Base-by-base conservation (phyloP, 2,888 invertebrate genomes). In the Volucella bombylans region DNA sequence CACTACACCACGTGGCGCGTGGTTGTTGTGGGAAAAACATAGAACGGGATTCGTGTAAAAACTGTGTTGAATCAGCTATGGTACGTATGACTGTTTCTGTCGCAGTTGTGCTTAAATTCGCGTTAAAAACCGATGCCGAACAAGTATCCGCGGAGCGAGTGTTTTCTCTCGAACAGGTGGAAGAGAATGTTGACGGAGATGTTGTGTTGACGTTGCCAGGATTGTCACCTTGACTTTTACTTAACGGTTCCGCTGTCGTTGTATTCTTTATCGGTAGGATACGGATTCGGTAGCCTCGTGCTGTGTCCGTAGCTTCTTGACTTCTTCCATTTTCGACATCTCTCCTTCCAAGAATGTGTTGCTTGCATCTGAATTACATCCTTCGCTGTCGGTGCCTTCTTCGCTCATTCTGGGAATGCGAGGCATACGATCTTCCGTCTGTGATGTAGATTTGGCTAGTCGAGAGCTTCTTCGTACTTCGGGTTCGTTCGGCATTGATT, bases 1-100 rank as follows among this genome's bases (percentile, higher is more conserved):
- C n/a, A n/a, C n/a, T n/a, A n/a, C n/a, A 11, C 55, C n/a, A n/a
- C 55, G 54, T 55, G 31, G 54, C 14, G 9, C 54, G 31, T 45
- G 68, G 55, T 68, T 55, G 55, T 68, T 55, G 55, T 68, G 38
- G 55, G 45, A 68, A 43, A 11, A 68, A 45, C 38, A 8, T 45
- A 23, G 45, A 11, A 45, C 38, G 10, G 43, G 55, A 67, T 31
- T 14, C 31, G n/a, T 31, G 14, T 43, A n/a, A 6, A n/a, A 8
- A n/a, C 15, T 41, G 54, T 45, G 54, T 41, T 67, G 49, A 15
- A 50, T 49, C 52, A 18, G 9, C 18, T 52, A 18, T 49, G 15
- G 54, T 65, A 41, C 41, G 23, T 52, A 52, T 41, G 41, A 15
- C 67, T 45, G 31, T 10, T 43, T 14, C 54, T 41, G 67, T 54